These are phyloP conservation scores for Salvator merianae DNA, from an alignment of 2,113 vertebrate species.

Conservation along the genomic window DNA sequence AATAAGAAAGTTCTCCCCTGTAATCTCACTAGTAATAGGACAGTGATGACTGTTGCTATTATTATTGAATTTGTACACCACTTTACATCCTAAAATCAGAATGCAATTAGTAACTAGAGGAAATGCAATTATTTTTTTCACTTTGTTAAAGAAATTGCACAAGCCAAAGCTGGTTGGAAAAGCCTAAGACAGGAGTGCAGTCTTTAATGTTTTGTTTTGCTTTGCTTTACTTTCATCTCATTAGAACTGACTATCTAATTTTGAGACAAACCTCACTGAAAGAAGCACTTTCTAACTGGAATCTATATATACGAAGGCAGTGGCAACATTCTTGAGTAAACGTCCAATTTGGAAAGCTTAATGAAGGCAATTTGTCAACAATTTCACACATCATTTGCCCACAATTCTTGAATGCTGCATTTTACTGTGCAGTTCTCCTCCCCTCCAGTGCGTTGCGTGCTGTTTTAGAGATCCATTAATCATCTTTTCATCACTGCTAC, in stretches of 20 bases:
- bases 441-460: constrained; percentile 57
- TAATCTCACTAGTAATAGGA: no score
- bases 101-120: neutral
- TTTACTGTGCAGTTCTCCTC: constrained; percentile 60
- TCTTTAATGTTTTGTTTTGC: constrained; percentile 24
- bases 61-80: no score
- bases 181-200: constrained; percentile 43
- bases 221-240: constrained; percentile 11
- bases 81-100: no score
- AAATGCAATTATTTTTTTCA: neutral
- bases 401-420: constrained; percentile 66
- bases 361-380: constrained; percentile 83
- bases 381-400: constrained; percentile 81
- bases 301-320: constrained; percentile 47
- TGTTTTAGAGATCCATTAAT: constrained; percentile 74
- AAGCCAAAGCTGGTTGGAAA: neutral
- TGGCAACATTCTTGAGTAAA: constrained; percentile 62
- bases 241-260: constrained; percentile 46
- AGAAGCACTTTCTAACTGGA: constrained; percentile 45
- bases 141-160: neutral
- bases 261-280: constrained; percentile 27
- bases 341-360: constrained; percentile 71
- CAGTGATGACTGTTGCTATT: no score
- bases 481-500: constrained; percentile 70
- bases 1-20: no score